Evolutionary conservation across 1,140 invertebrate genomes (phyloP).

Genomic region (Leptinotarsa lineolata): DNA sequence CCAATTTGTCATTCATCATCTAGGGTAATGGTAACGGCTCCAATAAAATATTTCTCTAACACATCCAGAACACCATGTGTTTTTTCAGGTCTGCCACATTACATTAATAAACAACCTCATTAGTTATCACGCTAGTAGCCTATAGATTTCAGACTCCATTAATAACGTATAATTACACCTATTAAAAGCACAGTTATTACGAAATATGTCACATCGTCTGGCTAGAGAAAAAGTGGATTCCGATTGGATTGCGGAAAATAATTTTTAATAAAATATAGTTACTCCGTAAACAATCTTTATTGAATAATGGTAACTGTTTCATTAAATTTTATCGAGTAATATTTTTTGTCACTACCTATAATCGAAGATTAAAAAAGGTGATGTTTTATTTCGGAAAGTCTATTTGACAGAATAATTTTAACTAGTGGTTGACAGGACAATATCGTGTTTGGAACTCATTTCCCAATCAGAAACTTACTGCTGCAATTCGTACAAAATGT

Average conservation of each 20-base stretch:
- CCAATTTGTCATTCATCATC: not conserved
- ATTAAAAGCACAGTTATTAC: constrained; percentile 3
- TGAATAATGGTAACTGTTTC: too few species aligned
- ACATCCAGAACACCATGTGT: not conserved
- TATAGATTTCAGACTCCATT: not conserved
- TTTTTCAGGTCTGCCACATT: not conserved
- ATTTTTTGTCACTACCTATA: too few species aligned
- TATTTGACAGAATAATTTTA: too few species aligned
- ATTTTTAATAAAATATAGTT: not conserved
- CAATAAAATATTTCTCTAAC: not conserved
- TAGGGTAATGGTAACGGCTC: not conserved
- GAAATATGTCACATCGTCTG: not conserved
- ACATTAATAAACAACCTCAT: constrained; percentile 8
- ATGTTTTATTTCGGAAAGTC: too few species aligned
- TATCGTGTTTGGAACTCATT: too few species aligned
- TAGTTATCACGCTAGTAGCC: not conserved
- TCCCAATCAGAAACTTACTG: too few species aligned
- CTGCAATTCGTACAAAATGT: too few species aligned
- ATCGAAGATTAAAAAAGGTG: too few species aligned
- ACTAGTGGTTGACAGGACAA: too few species aligned
- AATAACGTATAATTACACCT: not conserved
- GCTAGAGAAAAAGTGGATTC: not conserved
- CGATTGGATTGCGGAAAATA: not conserved
- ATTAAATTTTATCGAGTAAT: too few species aligned
- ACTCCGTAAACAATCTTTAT: not conserved